Base-by-base conservation (phyloP, 2,888 invertebrate genomes). In the Lycaena phlaeas region DNA sequence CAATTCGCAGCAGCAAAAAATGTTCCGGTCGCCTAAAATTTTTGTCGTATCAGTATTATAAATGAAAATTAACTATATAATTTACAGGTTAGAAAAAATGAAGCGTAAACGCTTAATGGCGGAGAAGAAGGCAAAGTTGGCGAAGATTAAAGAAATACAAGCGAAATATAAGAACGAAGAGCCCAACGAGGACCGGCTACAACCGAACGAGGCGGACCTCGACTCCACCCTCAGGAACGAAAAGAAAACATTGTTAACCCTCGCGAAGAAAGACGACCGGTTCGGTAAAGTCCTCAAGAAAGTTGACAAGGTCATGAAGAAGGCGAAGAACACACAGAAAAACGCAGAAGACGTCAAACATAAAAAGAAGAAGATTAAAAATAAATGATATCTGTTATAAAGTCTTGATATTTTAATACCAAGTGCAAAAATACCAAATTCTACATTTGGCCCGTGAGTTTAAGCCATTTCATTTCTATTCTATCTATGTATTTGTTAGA, bases 211-310 rank as follows among this genome's bases (percentile, higher is more conserved):
- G 2, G 59, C 61, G 14, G 56, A 78, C 37, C 68, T 82, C 1
- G 84, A 82, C 27, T 53, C 59, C 0, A 58, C 59, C 1, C 79
- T 85, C 36, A 82, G 75, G 48, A 59, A 66, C 0, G 58, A 64
- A 1, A 43, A 84, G 39, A 82, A 70, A 52, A 74, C 70, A 57
- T 70, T 82, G 0, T 85, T 68, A 43, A 64, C 52, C 2, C 48
- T 85, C 0, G 85, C 85, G 84, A 85, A 81, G 46, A 81, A 71
- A 50, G 85, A 85, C 28, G 72, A 74, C 1, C 56, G 85, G 17
- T 85, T 85, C 27, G 84, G 81, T 48, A 64, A 76, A 45, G 76
- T 85, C 2, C 82, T 85, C 1, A 82, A 79, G 1, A 85, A 84
- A 50, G 67, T 85, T 1, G 65, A 56, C 0, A 81, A 73, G 42